Evolutionary conservation across 2,797 vertebrate genomes (phyloP).

Genomic region (Chromobotia macracanthus): DNA sequence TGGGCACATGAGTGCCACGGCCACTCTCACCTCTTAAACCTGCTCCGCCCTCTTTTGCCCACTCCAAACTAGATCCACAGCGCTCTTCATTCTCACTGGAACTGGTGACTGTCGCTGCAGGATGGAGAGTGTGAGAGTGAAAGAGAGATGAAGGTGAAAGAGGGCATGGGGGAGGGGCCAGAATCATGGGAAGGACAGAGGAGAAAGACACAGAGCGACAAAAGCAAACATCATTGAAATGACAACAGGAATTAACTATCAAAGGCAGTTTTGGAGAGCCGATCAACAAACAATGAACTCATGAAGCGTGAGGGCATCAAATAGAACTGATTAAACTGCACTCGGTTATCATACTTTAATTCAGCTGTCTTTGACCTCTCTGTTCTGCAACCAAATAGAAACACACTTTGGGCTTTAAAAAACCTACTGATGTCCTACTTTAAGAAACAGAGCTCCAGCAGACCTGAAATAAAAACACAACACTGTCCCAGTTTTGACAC

Average conservation of each 20-base stretch:
- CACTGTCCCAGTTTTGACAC: conserved; percentile 81
- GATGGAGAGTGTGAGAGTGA: not conserved
- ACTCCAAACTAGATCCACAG: conserved; percentile 88
- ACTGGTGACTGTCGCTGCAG: conserved; percentile 91
- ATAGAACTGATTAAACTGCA: not conserved
- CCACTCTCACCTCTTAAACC: conserved; percentile 72
- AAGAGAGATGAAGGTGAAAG: conserved; percentile 8
- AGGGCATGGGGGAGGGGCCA: not conserved
- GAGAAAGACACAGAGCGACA: conserved; percentile 28
- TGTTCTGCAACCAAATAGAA: conserved; percentile 48
- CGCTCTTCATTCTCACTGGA: conserved; percentile 98
- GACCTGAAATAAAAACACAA: conserved; percentile 76
- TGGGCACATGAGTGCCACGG: conserved; percentile 77
- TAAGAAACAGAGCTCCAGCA: conserved; percentile 42
- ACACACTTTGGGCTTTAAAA: conserved; percentile 48
- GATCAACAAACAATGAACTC: conserved; percentile 12
- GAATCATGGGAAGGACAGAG: conserved; percentile 28
- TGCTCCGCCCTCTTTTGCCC: conserved; percentile 84
- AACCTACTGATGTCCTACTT: conserved; percentile 58
- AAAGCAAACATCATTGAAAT: not conserved
- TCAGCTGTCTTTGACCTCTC: conserved; percentile 24
- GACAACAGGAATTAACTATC: conserved; percentile 17
- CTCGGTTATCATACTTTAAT: conserved; percentile 7
- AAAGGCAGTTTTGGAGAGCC: not conserved
- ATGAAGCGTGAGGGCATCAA: not conserved